Conservation (phyloP, 2,113 vertebrate genomes). For the Varanus salvator region DNA sequence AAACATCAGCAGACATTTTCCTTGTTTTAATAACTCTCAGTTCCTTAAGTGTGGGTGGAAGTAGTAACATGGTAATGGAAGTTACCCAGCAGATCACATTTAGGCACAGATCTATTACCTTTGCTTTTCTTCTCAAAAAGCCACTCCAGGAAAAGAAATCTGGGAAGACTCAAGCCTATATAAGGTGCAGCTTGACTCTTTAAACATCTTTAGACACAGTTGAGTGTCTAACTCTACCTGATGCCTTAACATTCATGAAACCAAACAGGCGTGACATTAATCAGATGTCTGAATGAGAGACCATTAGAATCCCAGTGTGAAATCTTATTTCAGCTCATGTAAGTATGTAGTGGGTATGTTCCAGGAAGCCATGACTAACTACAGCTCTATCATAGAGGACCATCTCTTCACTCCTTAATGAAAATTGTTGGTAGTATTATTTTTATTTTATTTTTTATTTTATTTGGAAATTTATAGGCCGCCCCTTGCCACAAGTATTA, state of each 20-base stretch:
- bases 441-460: no score
- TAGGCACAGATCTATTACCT: neutral
- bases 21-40: neutral
- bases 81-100: neutral
- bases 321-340: neutral
- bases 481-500: no score
- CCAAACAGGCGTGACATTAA: neutral
- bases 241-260: neutral
- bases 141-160: neutral
- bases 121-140: neutral
- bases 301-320: neutral
- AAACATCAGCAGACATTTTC: neutral
- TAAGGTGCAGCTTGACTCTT: neutral
- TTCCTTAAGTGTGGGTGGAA: neutral
- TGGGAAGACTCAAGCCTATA: neutral
- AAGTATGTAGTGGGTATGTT: neutral
- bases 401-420: neutral
- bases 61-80: neutral
- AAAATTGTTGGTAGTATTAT: neutral
- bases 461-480: no score
- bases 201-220: neutral
- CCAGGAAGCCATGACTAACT: neutral
- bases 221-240: accelerated
- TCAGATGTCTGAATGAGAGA: neutral
- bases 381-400: neutral